Percentiles rank a stretch among this genome's conserved stretches.
Conservation (phyloP, 1,140 invertebrate species). For the Leptinotarsa undecemlineata region DNA sequence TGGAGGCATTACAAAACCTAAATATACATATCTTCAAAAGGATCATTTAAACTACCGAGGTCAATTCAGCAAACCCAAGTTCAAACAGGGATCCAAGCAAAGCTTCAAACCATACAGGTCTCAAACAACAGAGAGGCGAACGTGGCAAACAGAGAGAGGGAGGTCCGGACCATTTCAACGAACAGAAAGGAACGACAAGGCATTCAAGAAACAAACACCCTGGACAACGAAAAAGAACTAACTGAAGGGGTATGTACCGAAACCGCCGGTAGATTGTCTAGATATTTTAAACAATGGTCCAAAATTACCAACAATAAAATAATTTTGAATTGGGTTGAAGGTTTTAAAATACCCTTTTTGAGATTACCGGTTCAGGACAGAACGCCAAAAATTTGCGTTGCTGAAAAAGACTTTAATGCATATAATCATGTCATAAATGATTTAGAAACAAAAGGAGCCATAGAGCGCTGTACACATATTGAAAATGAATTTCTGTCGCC, state of each 20-base stretch:
- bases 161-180: background rate
- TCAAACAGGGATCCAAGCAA: background rate
- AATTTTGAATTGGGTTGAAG: background rate
- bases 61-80: background rate
- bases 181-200: background rate
- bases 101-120: background rate
- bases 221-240: background rate
- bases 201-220: background rate
- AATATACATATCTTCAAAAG: too few relatives aligned
- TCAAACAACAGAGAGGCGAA: background rate
- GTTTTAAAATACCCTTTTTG: background rate
- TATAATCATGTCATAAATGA: background rate
- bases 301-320: background rate
- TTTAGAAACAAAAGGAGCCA: background rate
- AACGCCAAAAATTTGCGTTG: background rate
- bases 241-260: background rate
- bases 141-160: background rate
- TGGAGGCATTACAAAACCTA: too few relatives aligned
- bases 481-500: constrained; percentile 28
- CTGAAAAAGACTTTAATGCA: background rate
- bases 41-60: background rate
- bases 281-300: too few relatives aligned
- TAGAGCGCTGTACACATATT: background rate
- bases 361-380: background rate
- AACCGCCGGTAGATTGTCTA: background rate